Evolutionary conservation across 2,113 vertebrate species (phyloP).

Genomic region (Thamnophis sirtalis): DNA sequence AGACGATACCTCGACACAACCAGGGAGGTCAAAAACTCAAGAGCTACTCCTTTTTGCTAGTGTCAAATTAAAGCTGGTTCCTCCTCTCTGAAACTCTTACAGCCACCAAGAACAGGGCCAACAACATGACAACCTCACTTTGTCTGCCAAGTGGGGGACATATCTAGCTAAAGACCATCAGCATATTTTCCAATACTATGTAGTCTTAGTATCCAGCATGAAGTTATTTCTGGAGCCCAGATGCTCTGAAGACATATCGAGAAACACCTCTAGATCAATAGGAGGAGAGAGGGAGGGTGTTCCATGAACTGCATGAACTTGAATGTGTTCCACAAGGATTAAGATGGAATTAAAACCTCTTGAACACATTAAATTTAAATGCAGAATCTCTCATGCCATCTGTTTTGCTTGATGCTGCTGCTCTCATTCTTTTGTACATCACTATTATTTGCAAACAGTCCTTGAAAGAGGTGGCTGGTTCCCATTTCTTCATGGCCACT

Average conservation of each 20-base stretch:
- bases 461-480: background rate
- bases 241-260: background rate
- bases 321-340: background rate
- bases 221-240: background rate
- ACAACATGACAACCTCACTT: background rate
- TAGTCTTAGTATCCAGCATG: background rate
- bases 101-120: background rate
- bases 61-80: background rate
- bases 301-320: background rate
- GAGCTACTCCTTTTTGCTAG: background rate
- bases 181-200: background rate
- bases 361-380: background rate
- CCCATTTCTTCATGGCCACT: background rate
- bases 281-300: background rate
- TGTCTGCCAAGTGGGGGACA: background rate
- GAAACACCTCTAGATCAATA: background rate
- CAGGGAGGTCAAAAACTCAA: background rate
- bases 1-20: too few relatives aligned
- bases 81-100: background rate
- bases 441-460: background rate
- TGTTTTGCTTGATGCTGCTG: background rate
- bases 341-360: background rate
- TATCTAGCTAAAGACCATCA: background rate
- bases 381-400: background rate
- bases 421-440: background rate